phyloP scores from a whole-genome alignment of 2,888 invertebrate genomes.

The Drosophila helvetica region DNA sequence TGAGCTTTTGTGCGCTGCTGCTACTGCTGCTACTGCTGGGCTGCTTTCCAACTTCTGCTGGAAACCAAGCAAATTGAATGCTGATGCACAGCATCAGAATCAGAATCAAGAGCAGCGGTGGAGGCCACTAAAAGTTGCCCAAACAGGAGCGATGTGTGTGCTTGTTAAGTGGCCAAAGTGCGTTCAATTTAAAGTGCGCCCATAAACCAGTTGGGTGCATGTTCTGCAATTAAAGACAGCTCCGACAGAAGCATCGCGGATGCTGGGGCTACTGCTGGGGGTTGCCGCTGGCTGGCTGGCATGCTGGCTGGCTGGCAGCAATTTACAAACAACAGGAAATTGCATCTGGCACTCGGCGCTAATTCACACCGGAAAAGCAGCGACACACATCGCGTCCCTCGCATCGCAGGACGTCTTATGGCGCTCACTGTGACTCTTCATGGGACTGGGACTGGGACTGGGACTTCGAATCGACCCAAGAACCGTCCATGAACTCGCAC shows the following conservation, averaged over 20 bases:
- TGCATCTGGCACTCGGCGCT: constrained; percentile 76
- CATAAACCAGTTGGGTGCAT: constrained; percentile 46
- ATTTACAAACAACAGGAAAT: constrained; percentile 76
- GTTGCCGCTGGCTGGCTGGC: constrained; percentile 8
- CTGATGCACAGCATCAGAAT: constrained; percentile 46
- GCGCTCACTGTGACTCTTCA: constrained; percentile 2
- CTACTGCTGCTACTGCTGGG: constrained; percentile 12
- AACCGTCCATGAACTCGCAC: constrained; percentile 55
- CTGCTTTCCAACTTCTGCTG: constrained; percentile 28
- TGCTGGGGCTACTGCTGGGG: constrained; percentile 12
- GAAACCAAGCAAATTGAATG: constrained; percentile 71
- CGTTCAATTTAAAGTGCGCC: constrained; percentile 58
- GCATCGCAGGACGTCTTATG: constrained; percentile 53
- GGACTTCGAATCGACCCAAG: constrained; percentile 8
- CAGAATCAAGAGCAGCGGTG: background rate
- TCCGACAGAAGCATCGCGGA: constrained; percentile 12
- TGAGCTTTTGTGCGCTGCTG: constrained; percentile 52
- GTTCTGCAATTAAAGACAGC: constrained; percentile 65
- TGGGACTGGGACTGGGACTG: background rate
- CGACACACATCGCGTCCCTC: constrained; percentile 24
- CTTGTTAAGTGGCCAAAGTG: constrained; percentile 48
- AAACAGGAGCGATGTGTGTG: constrained; percentile 24
- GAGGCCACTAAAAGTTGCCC: constrained; percentile 28
- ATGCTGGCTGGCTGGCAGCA: constrained; percentile 40
- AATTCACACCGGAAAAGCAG: constrained; percentile 73